Conservation (phyloP, 2,888 invertebrate species). For the Macrophya alboannulata region DNA sequence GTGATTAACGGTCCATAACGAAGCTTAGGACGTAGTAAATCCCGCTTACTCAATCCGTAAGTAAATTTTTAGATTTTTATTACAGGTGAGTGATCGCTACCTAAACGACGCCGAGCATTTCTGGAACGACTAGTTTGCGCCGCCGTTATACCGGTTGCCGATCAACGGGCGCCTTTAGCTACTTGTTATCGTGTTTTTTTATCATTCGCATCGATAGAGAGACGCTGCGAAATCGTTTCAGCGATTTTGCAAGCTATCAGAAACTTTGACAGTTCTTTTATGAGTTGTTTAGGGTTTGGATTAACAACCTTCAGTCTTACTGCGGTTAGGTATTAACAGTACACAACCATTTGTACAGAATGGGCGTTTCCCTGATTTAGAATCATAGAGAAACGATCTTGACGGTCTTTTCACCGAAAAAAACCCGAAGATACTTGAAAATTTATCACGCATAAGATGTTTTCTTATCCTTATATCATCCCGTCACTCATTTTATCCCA, state of each 20-base stretch:
- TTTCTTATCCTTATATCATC: not conserved
- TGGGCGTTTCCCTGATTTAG: constrained; percentile 28
- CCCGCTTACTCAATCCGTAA: not conserved
- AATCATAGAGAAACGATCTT: not conserved
- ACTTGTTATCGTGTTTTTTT: not conserved
- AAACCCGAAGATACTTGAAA: not conserved
- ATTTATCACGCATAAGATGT: not conserved
- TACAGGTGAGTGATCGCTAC: constrained; percentile 36
- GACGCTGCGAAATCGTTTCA: not conserved
- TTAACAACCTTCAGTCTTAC: not conserved
- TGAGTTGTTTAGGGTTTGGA: not conserved
- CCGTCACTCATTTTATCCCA: not conserved
- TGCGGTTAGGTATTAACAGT: not conserved
- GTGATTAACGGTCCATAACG: not conserved
- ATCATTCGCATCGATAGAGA: not conserved
- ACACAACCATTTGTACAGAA: not conserved
- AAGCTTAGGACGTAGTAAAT: not conserved
- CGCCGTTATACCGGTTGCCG: not conserved
- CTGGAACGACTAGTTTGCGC: not conserved
- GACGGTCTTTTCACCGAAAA: not conserved
- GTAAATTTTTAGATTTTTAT: constrained; percentile 2
- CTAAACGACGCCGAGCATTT: constrained; percentile 20
- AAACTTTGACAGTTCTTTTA: not conserved
- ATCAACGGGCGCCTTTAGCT: not conserved
- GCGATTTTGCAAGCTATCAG: not conserved